phyloP scores from a whole-genome alignment of 1,140 invertebrate species.

The Oedothorax gibbosus region DNA sequence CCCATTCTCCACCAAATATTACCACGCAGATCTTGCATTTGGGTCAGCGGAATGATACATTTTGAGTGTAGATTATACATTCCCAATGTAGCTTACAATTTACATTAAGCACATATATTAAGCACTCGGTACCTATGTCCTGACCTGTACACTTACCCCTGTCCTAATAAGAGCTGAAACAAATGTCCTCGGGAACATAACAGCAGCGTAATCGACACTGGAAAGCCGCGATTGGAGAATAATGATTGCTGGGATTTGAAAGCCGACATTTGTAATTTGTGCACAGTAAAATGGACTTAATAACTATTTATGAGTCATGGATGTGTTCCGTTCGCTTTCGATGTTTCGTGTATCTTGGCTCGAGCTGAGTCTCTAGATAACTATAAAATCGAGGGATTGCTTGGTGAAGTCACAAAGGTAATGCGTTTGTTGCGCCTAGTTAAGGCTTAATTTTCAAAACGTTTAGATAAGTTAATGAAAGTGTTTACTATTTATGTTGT shows the following conservation, averaged over 20 bases:
- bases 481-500: no score
- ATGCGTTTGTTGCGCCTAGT: no score
- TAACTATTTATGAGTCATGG: slow-evolving; percentile 41
- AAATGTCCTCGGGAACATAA: slow-evolving; percentile 19
- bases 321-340: slow-evolving; percentile 16
- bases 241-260: slow-evolving; percentile 29
- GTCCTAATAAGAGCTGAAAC: slow-evolving; percentile 35
- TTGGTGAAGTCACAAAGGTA: no score
- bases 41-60: slow-evolving; percentile 26
- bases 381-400: no score
- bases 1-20: not conserved
- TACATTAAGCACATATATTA: slow-evolving; percentile 48
- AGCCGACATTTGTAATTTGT: slow-evolving; percentile 44
- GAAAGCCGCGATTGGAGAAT: slow-evolving; percentile 38
- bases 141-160: slow-evolving; percentile 15
- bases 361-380: no score
- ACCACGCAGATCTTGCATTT: slow-evolving; percentile 19
- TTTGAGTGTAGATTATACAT: slow-evolving; percentile 46
- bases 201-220: slow-evolving; percentile 32
- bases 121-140: slow-evolving; percentile 18
- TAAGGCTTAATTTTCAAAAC: no score
- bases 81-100: slow-evolving; percentile 37
- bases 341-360: not conserved
- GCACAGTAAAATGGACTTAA: slow-evolving; percentile 40
- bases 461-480: no score